Evolutionary conservation across 2,888 invertebrate genomes (phyloP).

Genomic region (Tortrix viridana): DNA sequence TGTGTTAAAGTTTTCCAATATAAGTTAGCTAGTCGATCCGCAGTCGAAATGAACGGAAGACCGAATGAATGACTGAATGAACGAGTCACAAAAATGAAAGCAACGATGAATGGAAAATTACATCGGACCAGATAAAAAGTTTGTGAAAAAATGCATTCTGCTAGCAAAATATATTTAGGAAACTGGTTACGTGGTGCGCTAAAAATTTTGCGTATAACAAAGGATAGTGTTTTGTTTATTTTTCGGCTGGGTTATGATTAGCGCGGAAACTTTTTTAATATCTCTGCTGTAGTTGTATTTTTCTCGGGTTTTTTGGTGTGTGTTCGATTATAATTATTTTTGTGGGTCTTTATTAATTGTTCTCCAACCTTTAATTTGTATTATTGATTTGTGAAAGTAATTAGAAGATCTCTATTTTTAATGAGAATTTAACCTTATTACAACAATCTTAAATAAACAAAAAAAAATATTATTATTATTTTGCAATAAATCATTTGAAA

Average conservation of each 20-base stretch:
- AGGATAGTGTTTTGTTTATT: background rate
- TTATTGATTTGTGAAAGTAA: too few species aligned
- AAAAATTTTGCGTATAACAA: slow-evolving; percentile 6
- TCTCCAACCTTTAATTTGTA: too few species aligned
- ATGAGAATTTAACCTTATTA: too few species aligned
- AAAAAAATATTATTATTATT: too few species aligned
- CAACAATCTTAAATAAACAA: too few species aligned
- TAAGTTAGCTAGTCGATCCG: slow-evolving; percentile 39
- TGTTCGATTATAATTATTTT: too few species aligned
- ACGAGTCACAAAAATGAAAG: slow-evolving; percentile 27
- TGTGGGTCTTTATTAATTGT: too few species aligned
- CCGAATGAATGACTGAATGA: slow-evolving; percentile 29
- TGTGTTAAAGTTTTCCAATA: slow-evolving; percentile 40
- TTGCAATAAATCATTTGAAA: too few species aligned
- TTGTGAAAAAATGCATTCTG: slow-evolving; percentile 13
- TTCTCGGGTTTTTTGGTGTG: too few species aligned
- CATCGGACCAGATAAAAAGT: slow-evolving; percentile 9
- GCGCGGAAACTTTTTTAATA: background rate
- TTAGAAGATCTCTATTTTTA: too few species aligned
- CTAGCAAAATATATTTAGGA: slow-evolving; percentile 1
- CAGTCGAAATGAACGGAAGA: slow-evolving; percentile 28
- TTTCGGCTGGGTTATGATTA: background rate
- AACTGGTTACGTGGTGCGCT: background rate
- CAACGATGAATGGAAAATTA: slow-evolving; percentile 30
- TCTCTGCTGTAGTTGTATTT: too few species aligned